Evolutionary conservation across 2,888 invertebrate species (phyloP).

Genomic region (Parnassius apollo): DNA sequence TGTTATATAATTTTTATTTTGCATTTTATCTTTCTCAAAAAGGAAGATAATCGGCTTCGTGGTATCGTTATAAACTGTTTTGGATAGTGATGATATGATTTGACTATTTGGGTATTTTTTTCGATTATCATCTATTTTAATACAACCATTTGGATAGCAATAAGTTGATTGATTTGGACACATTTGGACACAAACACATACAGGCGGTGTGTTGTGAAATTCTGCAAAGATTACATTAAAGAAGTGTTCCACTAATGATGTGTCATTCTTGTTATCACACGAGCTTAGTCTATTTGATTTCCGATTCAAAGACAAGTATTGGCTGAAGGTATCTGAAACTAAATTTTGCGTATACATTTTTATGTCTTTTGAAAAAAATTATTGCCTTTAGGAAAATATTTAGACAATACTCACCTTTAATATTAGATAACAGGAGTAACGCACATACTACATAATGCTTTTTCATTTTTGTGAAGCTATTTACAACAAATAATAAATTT

Average conservation of each 20-base stretch:
- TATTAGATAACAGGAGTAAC: constrained; percentile 2
- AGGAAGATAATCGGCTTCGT: constrained; percentile 12
- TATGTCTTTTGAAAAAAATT: background rate
- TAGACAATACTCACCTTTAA: constrained; percentile 8
- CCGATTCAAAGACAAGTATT: constrained; percentile 15
- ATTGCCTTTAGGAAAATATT: background rate
- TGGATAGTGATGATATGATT: constrained; percentile 10
- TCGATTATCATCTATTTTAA: constrained; percentile 43
- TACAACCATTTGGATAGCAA: constrained; percentile 67
- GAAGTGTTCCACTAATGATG: constrained; percentile 53
- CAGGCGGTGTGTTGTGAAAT: constrained; percentile 55
- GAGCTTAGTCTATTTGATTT: constrained; percentile 7
- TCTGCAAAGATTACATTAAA: constrained; percentile 65
- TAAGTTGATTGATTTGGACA: constrained; percentile 60
- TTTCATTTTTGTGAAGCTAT: background rate
- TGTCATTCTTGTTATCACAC: constrained; percentile 17
- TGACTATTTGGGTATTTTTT: constrained; percentile 29
- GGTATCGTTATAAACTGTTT: constrained; percentile 36
- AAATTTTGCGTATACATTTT: background rate
- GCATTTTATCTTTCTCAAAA: constrained; percentile 4
- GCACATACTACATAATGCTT: background rate
- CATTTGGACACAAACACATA: constrained; percentile 68
- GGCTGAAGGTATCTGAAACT: constrained; percentile 26
- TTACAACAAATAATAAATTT: background rate
- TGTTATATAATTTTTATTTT: constrained; percentile 8